These are phyloP conservation scores for Opisthograptis luteolata DNA, from an alignment of 2,888 invertebrate species.

Conservation along the genomic window DNA sequence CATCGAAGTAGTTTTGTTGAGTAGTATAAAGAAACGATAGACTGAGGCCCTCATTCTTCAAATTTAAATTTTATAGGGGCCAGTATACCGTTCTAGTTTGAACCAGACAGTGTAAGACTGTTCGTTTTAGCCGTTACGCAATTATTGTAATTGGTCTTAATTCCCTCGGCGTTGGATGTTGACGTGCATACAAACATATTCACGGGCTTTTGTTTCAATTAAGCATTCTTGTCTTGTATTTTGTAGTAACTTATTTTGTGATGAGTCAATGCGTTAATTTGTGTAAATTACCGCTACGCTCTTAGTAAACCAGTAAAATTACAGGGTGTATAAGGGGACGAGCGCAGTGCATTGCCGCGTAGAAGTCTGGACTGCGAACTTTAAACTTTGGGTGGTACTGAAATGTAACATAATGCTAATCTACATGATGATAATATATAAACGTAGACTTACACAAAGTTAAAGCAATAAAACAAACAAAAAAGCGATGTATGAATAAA, in stretches of 20 bases:
- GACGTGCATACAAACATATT: constrained; percentile 28
- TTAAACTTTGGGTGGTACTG: too few relatives aligned
- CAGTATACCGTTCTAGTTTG: constrained; percentile 36
- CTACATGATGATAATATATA: too few relatives aligned
- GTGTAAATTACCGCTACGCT: constrained; percentile 4
- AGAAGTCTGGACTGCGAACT: too few relatives aligned
- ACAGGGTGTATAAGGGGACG: too few relatives aligned
- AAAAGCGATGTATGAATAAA: too few relatives aligned
- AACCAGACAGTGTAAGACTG: constrained; percentile 38
- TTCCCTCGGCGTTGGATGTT: constrained; percentile 37
- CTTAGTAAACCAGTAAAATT: neutral
- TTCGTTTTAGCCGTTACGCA: constrained; percentile 50
- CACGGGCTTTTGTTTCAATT: constrained; percentile 30
- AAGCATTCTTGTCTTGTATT: constrained; percentile 31
- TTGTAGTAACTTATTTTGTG: constrained; percentile 30
- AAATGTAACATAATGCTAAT: too few relatives aligned
- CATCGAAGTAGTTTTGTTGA: neutral
- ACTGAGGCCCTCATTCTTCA: constrained; percentile 3
- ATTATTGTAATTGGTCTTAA: constrained; percentile 57
- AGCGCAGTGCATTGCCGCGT: too few relatives aligned
- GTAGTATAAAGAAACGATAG: neutral
- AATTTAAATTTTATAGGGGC: constrained; percentile 23
- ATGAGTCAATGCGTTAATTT: constrained; percentile 17
- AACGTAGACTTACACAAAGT: too few relatives aligned
- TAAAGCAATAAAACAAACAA: too few relatives aligned